Base-by-base conservation (phyloP, 2,113 vertebrate genomes). In the Lepus timidus region DNA sequence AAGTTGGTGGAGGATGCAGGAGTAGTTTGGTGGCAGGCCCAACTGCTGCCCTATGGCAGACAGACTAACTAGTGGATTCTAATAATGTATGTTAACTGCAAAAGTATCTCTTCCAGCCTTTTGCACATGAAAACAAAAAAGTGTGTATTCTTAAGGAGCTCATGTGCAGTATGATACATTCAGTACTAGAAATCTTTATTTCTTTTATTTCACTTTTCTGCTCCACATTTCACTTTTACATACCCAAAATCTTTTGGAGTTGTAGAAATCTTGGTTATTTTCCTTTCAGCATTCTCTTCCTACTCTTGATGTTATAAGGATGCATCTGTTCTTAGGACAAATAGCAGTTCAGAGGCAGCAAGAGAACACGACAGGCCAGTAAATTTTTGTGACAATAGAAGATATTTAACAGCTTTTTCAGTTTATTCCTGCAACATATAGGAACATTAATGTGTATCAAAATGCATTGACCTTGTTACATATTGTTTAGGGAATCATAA, bases 151-250 rank as follows among this genome's bases (percentile, higher is more conserved):
- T 55, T 52, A 55, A 9, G 80, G 74, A 87, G 44, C 82, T 83
- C 14, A 11, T 73, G 29, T 85, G 29, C 16, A 64, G 1, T 90
- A 23, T 70, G 52, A 78, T 52, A 23, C 9, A 62, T n/a, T 80
- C 16, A 68, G 4, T 52, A 10, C 58, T 65, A 75, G 36, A 67
- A 39, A 36, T 89, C 12, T 94, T 67, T 58, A 14, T 84, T 95
- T 95, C 19, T 71, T 92, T 64, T 81, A 76, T 91, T 91, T 88
- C 16, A 61, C 9, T 79, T 78, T 67, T 71, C 31, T 75, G 51
- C 83, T 90, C 39, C 22, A 31, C 62, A 75, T 88, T 55, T 71
- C 49, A 96, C 3, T 20, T 85, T 71, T 74, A 82, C 27, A 16
- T 62, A 67, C 51, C 10, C 16, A 88, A 51, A 61, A 29, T 31